phyloP scores from a whole-genome alignment of 2,797 vertebrate genomes.

The Karalla daura region DNA sequence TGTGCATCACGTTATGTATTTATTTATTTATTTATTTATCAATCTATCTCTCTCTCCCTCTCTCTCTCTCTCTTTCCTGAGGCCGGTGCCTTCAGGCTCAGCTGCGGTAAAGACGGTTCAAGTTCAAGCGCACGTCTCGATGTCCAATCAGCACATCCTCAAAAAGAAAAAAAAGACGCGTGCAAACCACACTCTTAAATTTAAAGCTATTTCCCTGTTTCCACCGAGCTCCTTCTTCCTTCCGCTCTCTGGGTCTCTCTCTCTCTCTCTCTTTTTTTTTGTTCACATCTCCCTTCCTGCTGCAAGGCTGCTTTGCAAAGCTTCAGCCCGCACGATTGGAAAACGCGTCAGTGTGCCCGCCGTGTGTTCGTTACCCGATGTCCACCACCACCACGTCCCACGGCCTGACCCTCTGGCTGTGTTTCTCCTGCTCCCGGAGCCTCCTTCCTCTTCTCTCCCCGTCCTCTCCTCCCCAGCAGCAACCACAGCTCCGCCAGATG shows the following conservation, averaged over 20 bases:
- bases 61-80: slow-evolving; percentile 25
- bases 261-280: slow-evolving; percentile 57
- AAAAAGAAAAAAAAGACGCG: slow-evolving; percentile 51
- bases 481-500: slow-evolving; percentile 87
- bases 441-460: slow-evolving; percentile 89
- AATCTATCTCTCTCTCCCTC: too few relatives aligned
- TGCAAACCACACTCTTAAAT: slow-evolving; percentile 38
- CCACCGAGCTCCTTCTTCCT: slow-evolving; percentile 78
- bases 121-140: slow-evolving; percentile 78
- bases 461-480: slow-evolving; percentile 91
- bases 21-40: slow-evolving; percentile 5
- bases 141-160: slow-evolving; percentile 78
- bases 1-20: slow-evolving; percentile 44
- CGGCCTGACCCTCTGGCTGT: slow-evolving; percentile 85
- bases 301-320: too few relatives aligned
- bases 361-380: slow-evolving; percentile 85
- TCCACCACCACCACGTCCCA: slow-evolving; percentile 85
- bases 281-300: slow-evolving; percentile 58
- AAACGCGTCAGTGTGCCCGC: slow-evolving; percentile 70
- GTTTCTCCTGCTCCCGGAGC: slow-evolving; percentile 87
- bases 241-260: slow-evolving; percentile 69
- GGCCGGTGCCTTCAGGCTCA: slow-evolving; percentile 36
- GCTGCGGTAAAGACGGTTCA: slow-evolving; percentile 59
- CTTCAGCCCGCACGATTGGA: too few relatives aligned
- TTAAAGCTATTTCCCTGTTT: slow-evolving; percentile 68